A percentile compares a stretch with the other conserved stretches of the same genome.
phyloP scores from a whole-genome alignment of 1,140 invertebrate genomes.

The Cecropterus lyciades region DNA sequence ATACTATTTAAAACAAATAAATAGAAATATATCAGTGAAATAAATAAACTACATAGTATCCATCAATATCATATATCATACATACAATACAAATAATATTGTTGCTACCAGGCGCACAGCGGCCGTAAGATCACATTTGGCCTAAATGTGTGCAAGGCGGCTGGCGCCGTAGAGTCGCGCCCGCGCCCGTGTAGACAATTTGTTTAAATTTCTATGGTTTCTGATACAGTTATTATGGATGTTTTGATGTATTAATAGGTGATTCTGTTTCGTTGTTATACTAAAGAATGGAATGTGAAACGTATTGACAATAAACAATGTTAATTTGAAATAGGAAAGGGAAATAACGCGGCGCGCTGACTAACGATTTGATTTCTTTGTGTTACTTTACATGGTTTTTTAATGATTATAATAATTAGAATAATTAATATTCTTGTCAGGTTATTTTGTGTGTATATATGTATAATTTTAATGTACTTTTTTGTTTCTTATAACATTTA shows the following conservation, averaged over 20 bases:
- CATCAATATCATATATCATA: constrained; percentile 20
- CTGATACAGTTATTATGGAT: constrained; percentile 10
- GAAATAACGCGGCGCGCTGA: too few relatives aligned
- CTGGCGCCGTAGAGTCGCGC: constrained; percentile 11
- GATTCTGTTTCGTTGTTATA: not conserved
- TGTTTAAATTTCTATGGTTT: not conserved
- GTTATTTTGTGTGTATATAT: too few relatives aligned
- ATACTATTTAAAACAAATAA: too few relatives aligned
- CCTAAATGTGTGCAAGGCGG: constrained; percentile 7
- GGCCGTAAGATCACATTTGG: constrained; percentile 19
- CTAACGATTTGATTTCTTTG: too few relatives aligned
- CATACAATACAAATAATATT: constrained; percentile 7
- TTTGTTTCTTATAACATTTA: too few relatives aligned
- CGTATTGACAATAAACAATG: not conserved
- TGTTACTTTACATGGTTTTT: too few relatives aligned
- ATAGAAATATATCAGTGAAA: not conserved
- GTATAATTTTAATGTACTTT: too few relatives aligned
- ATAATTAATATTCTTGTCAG: too few relatives aligned
- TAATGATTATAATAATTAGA: too few relatives aligned
- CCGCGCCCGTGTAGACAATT: constrained; percentile 4
- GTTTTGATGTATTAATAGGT: constrained; percentile 1
- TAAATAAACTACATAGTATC: constrained; percentile 5
- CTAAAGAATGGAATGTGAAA: constrained; percentile 1
- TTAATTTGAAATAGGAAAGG: too few relatives aligned
- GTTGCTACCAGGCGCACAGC: constrained; percentile 10